A percentile compares a stretch with the other conserved stretches of the same genome.
Conservation (phyloP, 2,797 vertebrate species). For the Spinus olivaceus region DNA sequence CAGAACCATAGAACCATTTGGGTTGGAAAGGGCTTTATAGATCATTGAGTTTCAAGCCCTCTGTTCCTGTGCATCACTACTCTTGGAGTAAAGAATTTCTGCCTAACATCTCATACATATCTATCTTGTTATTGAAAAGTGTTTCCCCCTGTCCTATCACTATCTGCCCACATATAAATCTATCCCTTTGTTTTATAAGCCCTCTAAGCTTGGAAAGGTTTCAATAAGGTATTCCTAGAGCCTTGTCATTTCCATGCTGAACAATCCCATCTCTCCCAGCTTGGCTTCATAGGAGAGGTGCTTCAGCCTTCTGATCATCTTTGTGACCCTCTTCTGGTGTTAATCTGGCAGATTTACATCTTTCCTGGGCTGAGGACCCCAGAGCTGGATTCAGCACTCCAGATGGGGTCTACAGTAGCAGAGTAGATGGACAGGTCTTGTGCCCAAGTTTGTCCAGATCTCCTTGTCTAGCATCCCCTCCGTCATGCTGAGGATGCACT, state of each 20-base stretch:
- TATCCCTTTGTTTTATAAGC: not conserved
- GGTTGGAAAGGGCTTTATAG: not conserved
- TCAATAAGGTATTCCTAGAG: not conserved
- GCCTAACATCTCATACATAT: no score
- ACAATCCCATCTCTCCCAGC: not conserved
- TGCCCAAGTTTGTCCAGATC: not conserved
- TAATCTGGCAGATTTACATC: not conserved
- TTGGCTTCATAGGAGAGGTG: not conserved
- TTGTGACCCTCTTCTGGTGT: not conserved
- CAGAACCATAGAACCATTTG: rapidly evolving
- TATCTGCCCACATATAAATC: not conserved
- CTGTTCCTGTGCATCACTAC: not conserved
- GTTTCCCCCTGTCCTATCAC: not conserved
- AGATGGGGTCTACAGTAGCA: not conserved
- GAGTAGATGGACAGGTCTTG: not conserved
- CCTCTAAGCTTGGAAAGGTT: not conserved
- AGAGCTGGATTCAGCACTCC: not conserved
- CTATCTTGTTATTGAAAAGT: not conserved
- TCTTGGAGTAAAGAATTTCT: not conserved
- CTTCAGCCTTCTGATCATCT: not conserved
- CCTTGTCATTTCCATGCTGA: not conserved
- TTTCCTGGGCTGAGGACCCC: not conserved
- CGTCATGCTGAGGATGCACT: not conserved
- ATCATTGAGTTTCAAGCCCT: not conserved
- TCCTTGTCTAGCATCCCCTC: not conserved